Percentiles rank a stretch among this genome's conserved stretches.
These are phyloP conservation scores for Serripes groenlandicus DNA, from an alignment of 2,888 invertebrate genomes.

Conservation along the genomic window DNA sequence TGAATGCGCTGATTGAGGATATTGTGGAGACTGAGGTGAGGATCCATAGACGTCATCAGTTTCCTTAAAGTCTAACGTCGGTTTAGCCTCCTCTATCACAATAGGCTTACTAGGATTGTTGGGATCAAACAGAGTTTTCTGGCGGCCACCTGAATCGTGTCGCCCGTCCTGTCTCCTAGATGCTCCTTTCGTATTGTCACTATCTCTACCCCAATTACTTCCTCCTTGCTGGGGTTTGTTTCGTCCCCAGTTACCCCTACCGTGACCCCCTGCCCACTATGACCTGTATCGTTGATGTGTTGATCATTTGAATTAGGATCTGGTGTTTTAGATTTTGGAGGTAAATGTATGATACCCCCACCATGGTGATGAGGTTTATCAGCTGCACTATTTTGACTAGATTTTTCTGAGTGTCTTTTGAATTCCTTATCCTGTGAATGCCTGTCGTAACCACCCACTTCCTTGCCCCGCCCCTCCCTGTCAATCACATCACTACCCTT, in stretches of 20 bases:
- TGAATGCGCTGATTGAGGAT: slow-evolving; percentile 29
- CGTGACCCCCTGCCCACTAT: slow-evolving; percentile 9
- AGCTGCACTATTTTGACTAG: slow-evolving; percentile 13
- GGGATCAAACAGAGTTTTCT: slow-evolving; percentile 82
- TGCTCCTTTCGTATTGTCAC: background rate
- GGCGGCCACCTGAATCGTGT: slow-evolving; percentile 65
- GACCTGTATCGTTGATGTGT: background rate
- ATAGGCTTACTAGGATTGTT: slow-evolving; percentile 83
- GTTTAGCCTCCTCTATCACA: slow-evolving; percentile 65
- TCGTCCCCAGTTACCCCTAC: background rate
- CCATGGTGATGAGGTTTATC: slow-evolving; percentile 39
- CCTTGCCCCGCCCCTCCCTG: slow-evolving; percentile 6
- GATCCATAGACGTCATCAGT: slow-evolving; percentile 61
- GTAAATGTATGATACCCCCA: slow-evolving; percentile 72
- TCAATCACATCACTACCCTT: slow-evolving; percentile 33
- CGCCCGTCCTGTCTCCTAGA: slow-evolving; percentile 35
- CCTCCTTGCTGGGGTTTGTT: background rate
- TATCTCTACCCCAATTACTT: slow-evolving; percentile 2
- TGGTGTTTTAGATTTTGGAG: slow-evolving; percentile 49
- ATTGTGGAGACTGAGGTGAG: slow-evolving; percentile 63
- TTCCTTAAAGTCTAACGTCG: slow-evolving; percentile 75
- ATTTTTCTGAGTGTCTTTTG: slow-evolving; percentile 10
- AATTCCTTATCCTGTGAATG: background rate
- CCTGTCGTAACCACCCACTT: background rate
- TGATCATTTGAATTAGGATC: slow-evolving; percentile 11